These are phyloP conservation scores for Mythimna vitellina DNA, from an alignment of 2,888 invertebrate genomes.

Conservation along the genomic window DNA sequence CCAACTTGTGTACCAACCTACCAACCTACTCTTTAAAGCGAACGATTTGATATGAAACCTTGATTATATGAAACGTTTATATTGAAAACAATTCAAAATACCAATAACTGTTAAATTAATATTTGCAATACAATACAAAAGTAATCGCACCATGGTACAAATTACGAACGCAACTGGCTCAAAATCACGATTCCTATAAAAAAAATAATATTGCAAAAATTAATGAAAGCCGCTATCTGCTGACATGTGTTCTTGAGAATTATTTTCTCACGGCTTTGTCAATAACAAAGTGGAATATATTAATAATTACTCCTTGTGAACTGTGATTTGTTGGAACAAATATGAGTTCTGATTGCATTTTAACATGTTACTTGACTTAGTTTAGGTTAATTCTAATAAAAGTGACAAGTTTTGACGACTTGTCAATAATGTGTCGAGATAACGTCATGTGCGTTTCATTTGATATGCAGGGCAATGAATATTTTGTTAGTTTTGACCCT, in stretches of 20 bases:
- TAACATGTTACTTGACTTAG: slow-evolving; percentile 15
- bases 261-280: slow-evolving; percentile 75
- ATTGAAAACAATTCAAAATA: slow-evolving; percentile 27
- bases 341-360: slow-evolving; percentile 35
- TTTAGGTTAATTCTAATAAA: slow-evolving; percentile 46
- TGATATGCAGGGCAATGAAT: slow-evolving; percentile 41
- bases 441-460: slow-evolving; percentile 61
- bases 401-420: slow-evolving; percentile 57
- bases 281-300: slow-evolving; percentile 55
- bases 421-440: slow-evolving; percentile 69
- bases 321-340: slow-evolving; percentile 42
- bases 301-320: slow-evolving; percentile 53
- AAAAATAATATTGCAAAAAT: slow-evolving; percentile 73
- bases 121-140: slow-evolving; percentile 66
- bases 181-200: slow-evolving; percentile 59
- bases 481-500: slow-evolving; percentile 20
- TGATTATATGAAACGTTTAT: slow-evolving; percentile 1
- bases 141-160: slow-evolving; percentile 60
- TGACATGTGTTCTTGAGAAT: slow-evolving; percentile 66
- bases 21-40: background rate
- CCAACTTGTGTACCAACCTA: too few relatives aligned
- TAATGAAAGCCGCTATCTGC: slow-evolving; percentile 72
- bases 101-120: slow-evolving; percentile 53
- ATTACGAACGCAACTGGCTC: slow-evolving; percentile 48
- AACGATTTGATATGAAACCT: slow-evolving; percentile 5